phyloP scores from a whole-genome alignment of 1,140 invertebrate genomes.

The Achatina immaculata region DNA sequence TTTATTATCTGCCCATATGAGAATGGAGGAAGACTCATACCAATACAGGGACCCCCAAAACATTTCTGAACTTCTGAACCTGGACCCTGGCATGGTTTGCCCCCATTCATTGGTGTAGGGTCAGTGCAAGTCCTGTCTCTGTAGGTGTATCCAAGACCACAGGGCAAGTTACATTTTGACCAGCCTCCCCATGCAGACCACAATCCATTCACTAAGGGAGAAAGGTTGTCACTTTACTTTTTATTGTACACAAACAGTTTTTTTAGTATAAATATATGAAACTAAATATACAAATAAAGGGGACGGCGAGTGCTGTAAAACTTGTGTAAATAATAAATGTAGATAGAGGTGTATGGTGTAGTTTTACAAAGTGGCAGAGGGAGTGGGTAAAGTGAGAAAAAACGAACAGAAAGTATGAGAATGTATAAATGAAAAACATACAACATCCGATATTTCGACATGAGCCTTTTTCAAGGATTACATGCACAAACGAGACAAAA shows the following conservation, averaged over 20 bases:
- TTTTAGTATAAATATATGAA: no score
- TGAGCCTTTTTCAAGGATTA: no score
- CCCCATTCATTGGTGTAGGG: slow-evolving; percentile 55
- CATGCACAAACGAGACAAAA: no score
- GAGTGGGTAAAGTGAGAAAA: no score
- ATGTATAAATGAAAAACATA: no score
- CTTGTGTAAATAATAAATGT: neutral
- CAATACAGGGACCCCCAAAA: slow-evolving; percentile 48
- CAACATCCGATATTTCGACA: no score
- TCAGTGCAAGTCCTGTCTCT: slow-evolving; percentile 59
- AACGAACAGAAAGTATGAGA: no score
- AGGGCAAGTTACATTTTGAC: slow-evolving; percentile 56
- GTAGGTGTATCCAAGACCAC: slow-evolving; percentile 52
- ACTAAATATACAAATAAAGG: neutral
- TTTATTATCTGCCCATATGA: no score
- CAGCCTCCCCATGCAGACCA: slow-evolving; percentile 64
- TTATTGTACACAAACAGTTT: neutral
- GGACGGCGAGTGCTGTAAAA: no score
- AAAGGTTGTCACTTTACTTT: neutral
- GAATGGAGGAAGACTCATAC: slow-evolving; percentile 30
- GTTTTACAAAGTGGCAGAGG: no score
- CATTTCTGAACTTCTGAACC: slow-evolving; percentile 44
- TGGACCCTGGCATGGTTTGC: slow-evolving; percentile 48
- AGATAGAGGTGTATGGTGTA: no score
- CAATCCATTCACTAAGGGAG: slow-evolving; percentile 52